Conservation (phyloP, 2,797 vertebrate genomes). For the Tangara arthus region DNA sequence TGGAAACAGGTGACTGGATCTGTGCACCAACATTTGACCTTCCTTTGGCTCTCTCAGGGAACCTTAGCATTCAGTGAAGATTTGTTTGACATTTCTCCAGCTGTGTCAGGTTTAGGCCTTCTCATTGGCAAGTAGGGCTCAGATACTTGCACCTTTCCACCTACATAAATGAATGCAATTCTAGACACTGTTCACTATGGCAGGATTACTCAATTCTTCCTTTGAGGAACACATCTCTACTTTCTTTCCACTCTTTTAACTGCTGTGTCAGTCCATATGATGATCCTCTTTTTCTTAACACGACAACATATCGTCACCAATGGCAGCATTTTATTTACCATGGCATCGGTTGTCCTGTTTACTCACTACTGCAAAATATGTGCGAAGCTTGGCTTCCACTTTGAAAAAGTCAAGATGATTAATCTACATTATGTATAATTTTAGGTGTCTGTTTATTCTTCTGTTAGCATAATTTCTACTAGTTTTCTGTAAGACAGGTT, state of each 20-base stretch:
- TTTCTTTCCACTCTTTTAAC: not conserved
- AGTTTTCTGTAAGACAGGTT: not conserved
- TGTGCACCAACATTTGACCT: not conserved
- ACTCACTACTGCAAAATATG: not conserved
- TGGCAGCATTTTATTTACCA: not conserved
- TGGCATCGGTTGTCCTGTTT: not conserved
- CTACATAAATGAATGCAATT: not conserved
- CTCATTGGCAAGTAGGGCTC: not conserved
- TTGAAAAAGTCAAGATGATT: not conserved
- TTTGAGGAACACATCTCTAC: not conserved
- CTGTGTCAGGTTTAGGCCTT: not conserved
- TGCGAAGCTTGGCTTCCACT: not conserved
- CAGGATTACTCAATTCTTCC: not conserved
- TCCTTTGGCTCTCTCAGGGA: not conserved
- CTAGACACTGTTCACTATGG: not conserved
- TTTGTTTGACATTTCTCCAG: not conserved
- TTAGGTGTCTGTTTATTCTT: not conserved
- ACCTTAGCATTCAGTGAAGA: not conserved
- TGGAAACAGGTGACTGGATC: not conserved
- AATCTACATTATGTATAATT: not conserved
- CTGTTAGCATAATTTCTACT: not conserved
- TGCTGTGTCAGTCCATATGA: not conserved
- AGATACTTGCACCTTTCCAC: not conserved
- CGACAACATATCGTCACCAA: not conserved
- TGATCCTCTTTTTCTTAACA: not conserved